These are phyloP conservation scores for Dryococelus australis DNA, from an alignment of 2,888 invertebrate species.

Conservation along the genomic window DNA sequence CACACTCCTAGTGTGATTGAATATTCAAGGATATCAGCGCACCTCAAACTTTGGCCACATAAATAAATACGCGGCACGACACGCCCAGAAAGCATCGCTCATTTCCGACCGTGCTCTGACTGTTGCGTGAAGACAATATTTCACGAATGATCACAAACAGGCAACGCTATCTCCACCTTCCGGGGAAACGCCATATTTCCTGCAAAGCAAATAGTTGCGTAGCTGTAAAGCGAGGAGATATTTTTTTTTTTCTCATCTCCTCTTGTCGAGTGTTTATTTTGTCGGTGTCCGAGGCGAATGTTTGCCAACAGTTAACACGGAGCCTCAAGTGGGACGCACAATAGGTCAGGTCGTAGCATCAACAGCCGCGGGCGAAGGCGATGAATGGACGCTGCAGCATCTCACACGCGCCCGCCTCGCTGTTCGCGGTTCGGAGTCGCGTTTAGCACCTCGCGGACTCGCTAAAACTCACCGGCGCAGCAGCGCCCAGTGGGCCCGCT, in stretches of 20 bases:
- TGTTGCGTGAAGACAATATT: not conserved
- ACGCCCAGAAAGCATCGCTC: no score
- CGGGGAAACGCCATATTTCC: not conserved
- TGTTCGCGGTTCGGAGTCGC: not conserved
- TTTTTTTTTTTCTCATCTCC: not conserved
- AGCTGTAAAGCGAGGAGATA: not conserved
- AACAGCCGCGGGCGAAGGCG: not conserved
- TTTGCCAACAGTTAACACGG: not conserved
- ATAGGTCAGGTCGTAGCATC: not conserved
- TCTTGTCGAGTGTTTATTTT: not conserved
- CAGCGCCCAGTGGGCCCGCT: not conserved
- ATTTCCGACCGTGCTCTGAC: not conserved
- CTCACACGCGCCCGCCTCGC: no score
- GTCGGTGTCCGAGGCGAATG: conserved; percentile 3
- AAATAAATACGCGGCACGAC: no score
- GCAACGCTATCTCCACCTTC: not conserved
- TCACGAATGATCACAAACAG: not conserved
- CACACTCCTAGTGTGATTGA: no score
- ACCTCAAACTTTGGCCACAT: no score
- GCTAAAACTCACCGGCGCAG: not conserved
- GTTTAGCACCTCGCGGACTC: not conserved
- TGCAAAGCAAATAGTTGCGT: not conserved
- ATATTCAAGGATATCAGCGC: no score
- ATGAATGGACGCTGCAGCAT: not conserved
- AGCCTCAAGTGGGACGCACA: not conserved